phyloP scores from a whole-genome alignment of 2,113 vertebrate species.

The Cebidichthys violaceus region DNA sequence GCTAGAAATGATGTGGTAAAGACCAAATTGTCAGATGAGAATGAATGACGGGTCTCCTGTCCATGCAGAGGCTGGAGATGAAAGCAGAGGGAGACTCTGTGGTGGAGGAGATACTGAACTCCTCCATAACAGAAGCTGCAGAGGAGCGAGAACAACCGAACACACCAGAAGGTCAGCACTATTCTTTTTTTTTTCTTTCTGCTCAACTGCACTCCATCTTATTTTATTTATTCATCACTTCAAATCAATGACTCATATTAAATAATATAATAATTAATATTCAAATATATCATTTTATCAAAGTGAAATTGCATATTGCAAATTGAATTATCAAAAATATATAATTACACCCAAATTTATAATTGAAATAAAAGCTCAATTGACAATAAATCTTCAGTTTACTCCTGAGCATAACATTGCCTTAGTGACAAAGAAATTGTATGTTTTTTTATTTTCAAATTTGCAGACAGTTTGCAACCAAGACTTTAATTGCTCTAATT shows the following conservation, averaged over 20 bases:
- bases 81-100: constrained; percentile 47
- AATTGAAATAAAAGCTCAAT: not conserved
- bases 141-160: constrained; percentile 35
- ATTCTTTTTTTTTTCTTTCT: not conserved
- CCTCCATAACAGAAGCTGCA: constrained; percentile 24
- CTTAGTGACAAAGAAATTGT: not conserved
- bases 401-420: not conserved
- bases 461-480: not conserved
- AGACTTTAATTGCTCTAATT: not conserved
- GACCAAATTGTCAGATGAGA: not conserved
- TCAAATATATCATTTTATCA: too few relatives aligned
- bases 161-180: constrained; percentile 48
- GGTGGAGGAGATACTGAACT: constrained; percentile 48
- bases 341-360: not conserved
- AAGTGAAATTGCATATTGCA: not conserved
- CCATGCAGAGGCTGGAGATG: constrained; percentile 64
- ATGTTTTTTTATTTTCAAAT: not conserved
- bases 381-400: not conserved
- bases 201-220: not conserved
- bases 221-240: not conserved
- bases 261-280: too few relatives aligned
- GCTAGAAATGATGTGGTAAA: not conserved
- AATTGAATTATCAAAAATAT: not conserved
- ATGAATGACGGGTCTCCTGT: not conserved
- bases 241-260: not conserved